phyloP scores from a whole-genome alignment of 2,113 vertebrate species.

The Cynocephalus volans region DNA sequence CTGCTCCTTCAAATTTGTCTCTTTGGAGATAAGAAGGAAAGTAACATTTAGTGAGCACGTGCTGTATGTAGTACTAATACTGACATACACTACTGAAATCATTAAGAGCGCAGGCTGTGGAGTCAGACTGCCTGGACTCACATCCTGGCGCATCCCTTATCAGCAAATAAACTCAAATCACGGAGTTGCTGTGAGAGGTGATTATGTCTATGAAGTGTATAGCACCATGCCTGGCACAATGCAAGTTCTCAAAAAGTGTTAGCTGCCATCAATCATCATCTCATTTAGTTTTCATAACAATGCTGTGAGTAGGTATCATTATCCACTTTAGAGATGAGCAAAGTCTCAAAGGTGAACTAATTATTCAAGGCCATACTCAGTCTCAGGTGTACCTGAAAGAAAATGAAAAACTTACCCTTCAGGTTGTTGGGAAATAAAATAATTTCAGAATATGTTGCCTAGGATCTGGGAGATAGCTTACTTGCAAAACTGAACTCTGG shows the following conservation, averaged over 20 bases:
- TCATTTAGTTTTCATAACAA: background rate
- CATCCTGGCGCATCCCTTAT: background rate
- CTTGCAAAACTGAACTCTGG: background rate
- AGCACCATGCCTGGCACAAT: background rate
- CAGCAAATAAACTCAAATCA: background rate
- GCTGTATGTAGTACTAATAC: background rate
- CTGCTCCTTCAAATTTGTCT: background rate
- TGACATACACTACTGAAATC: background rate
- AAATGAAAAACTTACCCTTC: background rate
- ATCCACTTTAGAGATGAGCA: background rate
- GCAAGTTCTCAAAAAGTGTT: background rate
- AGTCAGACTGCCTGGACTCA: background rate
- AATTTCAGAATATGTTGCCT: background rate
- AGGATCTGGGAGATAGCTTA: background rate
- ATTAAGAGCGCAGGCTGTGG: background rate
- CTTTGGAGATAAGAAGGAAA: background rate
- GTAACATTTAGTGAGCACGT: background rate
- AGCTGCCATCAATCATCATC: background rate
- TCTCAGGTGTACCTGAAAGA: background rate
- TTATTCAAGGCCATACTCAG: background rate
- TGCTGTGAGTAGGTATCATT: background rate
- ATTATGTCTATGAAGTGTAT: background rate
- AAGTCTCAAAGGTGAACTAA: background rate
- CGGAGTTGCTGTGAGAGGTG: too few relatives aligned
- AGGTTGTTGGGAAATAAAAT: background rate